Evolutionary conservation across 23 tunicate genomes (phyloP).

Genomic region (Ascidia mentula): DNA sequence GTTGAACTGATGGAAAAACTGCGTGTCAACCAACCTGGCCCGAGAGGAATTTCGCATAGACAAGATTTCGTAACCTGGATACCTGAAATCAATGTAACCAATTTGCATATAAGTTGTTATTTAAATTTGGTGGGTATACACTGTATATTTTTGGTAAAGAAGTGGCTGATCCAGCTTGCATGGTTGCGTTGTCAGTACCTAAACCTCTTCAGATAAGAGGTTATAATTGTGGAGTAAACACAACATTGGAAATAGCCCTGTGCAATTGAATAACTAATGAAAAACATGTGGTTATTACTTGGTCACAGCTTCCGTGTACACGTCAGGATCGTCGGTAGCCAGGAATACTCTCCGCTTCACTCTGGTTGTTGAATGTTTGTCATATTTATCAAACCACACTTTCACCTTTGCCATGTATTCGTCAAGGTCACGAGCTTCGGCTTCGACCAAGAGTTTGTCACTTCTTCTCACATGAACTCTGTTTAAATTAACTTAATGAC

Average conservation of each 20-base stretch:
- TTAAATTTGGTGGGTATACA: no score
- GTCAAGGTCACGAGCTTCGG: neutral
- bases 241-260: no score
- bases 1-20: neutral
- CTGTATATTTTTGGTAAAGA: no score
- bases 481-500: no score
- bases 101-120: no score
- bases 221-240: no score
- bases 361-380: neutral
- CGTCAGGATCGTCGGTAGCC: neutral
- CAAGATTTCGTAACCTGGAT: neutral
- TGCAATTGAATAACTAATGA: no score
- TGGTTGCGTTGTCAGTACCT: no score
- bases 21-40: neutral
- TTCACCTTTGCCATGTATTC: neutral
- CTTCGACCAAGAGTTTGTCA: neutral
- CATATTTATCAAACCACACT: neutral
- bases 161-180: no score
- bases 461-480: neutral
- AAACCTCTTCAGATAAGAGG: no score
- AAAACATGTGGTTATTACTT: neutral
- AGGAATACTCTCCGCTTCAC: neutral
- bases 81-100: neutral
- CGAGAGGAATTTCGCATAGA: neutral
- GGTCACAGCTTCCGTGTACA: neutral